These are phyloP conservation scores for Buphagus erythrorhynchus DNA, from an alignment of 2,797 vertebrate genomes.

Conservation along the genomic window DNA sequence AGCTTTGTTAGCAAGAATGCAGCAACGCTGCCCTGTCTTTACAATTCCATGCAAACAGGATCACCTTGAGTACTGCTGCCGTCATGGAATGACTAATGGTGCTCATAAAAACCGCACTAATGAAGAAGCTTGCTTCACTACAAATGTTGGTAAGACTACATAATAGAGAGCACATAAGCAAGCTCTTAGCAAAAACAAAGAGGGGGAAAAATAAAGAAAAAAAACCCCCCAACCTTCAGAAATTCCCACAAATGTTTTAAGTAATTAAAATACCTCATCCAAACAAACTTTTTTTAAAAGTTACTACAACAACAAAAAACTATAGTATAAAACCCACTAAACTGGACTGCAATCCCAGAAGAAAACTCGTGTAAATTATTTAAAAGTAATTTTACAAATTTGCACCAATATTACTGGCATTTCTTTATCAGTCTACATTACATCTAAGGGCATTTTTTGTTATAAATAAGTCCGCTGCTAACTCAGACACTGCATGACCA, in stretches of 20 bases:
- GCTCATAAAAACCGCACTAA: neutral
- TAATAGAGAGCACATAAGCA: neutral
- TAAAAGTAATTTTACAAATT: neutral
- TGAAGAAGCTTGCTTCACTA: neutral
- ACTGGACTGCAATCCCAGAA: neutral
- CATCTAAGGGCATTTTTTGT: neutral
- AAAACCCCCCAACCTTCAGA: neutral
- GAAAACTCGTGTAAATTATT: neutral
- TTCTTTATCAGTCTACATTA: neutral
- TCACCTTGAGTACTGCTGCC: neutral
- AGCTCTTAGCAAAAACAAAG: neutral
- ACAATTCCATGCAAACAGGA: neutral
- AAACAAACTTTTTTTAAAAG: rapidly evolving
- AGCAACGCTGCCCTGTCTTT: neutral
- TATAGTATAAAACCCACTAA: neutral
- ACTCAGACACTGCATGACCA: neutral
- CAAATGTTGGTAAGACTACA: neutral
- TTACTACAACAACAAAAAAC: neutral
- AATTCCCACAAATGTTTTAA: neutral
- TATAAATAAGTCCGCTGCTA: neutral
- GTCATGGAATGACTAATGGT: neutral
- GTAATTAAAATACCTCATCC: neutral
- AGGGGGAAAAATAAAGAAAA: rapidly evolving
- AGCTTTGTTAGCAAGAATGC: neutral
- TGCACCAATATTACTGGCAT: neutral